Base-by-base conservation (phyloP, 2,888 invertebrate genomes). In the Drosophila diplacantha region DNA sequence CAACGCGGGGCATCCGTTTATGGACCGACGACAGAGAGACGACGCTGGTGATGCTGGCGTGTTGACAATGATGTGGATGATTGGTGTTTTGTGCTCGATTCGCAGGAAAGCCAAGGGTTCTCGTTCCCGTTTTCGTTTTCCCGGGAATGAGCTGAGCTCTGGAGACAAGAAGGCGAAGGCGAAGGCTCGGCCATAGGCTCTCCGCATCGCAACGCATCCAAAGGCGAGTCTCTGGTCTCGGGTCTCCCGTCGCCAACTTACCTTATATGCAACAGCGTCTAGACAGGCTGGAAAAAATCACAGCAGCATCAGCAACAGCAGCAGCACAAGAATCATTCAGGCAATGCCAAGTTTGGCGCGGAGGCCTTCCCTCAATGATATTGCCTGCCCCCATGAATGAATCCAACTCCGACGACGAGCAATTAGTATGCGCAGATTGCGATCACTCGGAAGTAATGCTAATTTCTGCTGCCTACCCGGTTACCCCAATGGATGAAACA, bases 401-500 rank as follows among this genome's bases (percentile, higher is more conserved):
- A 61, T 59, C 78, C 73, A 5, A 22, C 39, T 34, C 35, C 34
- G 50, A 35, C 34, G 59, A 47, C 67, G 24, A 74, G 83, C 87
- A 87, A 87, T 87, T 87, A 87, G 87, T 87, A 87, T 87, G 85
- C 87, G 81, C 75, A 78, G 87, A 87, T 87, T 86, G 87, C 84
- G 86, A 86, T 86, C 85, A 84, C 79, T 86, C 82, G 83, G 85
- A 87, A 85, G 85, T 86, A 86, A 87, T 86, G 87, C 85, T 86
- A 87, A 86, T 86, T 86, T 73, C 58, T 44, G 60, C 66, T 64
- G 64, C 63, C 64, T 62, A 49, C 55, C 55, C 43, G 61, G 50
- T 61, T 49, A 61, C 61, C 60, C 61, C 50, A 43, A 61, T 61
- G 61, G 61, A 41, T 18, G 37, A 18, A 31, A 24, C 18, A 9